Evolutionary conservation across 2,797 vertebrate genomes (phyloP), one percentile per base, ranked within the genome.

Genomic region (Squalus acanthias): DNA sequence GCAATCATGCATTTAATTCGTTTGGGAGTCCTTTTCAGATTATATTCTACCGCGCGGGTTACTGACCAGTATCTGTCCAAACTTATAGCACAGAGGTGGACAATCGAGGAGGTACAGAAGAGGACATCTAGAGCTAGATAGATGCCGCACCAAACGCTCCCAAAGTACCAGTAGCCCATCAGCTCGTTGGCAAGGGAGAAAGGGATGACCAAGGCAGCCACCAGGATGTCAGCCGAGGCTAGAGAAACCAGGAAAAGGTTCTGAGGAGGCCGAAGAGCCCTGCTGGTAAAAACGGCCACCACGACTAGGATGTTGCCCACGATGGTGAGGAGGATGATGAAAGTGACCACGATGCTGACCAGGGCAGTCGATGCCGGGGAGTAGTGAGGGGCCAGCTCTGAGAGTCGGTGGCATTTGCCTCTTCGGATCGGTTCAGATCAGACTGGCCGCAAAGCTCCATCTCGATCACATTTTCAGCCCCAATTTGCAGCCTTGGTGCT

Each of bases 101-200:
- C 98, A 50, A 99, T 99, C 96, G 99, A 99, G 0, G 99, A 98
- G 0, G 99, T 99, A 97, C 99, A 99, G 96, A 99, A 98, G 57
- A 99, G 97, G 96, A 99, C 98, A 1, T 99, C 99, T 97, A 99
- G 97, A 0, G 98, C 98, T 96, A 99, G 97, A 97, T 99, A 99
- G 96, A 99, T 98, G 24, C 98, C 98, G 97, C 99, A 99, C 99
- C 99, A 99, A 60, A 98, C 98, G 95, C 97, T 98, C 0, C 99
- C 98, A 0, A 99, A 99, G 97, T 98, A 98, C 99, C 99, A 99
- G 97, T 98, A 99, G 96, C 99, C 99, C 99, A 99, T 99, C 65
- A 99, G 97, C 96, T 99, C 99, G 0, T 99, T 99, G 96, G 98
- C 98, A 50, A 99, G 97, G 0, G 99, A 99, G 97, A 99, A 99